Conservation (phyloP, 2,888 invertebrate genomes). For the Drosophila mettleri region DNA sequence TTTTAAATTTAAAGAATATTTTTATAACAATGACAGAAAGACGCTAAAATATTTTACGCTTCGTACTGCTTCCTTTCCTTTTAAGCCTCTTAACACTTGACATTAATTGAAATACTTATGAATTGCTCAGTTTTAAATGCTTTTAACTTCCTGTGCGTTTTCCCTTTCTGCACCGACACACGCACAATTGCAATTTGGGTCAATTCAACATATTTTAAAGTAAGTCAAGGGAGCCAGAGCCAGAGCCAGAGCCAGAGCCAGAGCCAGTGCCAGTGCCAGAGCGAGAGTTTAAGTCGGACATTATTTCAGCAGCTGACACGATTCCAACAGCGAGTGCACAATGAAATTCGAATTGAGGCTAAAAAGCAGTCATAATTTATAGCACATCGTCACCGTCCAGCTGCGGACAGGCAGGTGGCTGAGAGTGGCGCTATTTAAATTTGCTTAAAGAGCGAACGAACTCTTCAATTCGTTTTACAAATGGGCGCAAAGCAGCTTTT, state of each 20-base stretch:
- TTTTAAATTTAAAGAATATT: background rate
- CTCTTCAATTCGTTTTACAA: slow-evolving; percentile 51
- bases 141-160: slow-evolving; percentile 19
- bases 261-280: background rate
- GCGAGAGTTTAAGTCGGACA: slow-evolving; percentile 11
- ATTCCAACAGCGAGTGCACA: slow-evolving; percentile 58
- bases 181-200: slow-evolving; percentile 55
- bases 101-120: slow-evolving; percentile 6
- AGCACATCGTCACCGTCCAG: slow-evolving; percentile 59
- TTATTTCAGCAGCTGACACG: slow-evolving; percentile 54
- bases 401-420: slow-evolving; percentile 37
- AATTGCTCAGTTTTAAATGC: slow-evolving; percentile 9
- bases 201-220: slow-evolving; percentile 55
- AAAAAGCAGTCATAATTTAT: slow-evolving; percentile 78
- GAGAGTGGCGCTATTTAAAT: slow-evolving; percentile 69
- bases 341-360: slow-evolving; percentile 70
- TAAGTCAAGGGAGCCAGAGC: background rate
- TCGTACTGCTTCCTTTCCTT: background rate
- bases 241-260: background rate
- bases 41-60: background rate
- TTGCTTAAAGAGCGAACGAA: slow-evolving; percentile 62
- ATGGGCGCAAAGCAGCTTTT: slow-evolving; percentile 45
- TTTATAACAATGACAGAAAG: background rate
- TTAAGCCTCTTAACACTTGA: slow-evolving; percentile 10
- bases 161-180: slow-evolving; percentile 9